Evolutionary conservation across 1,140 invertebrate genomes (phyloP).

Genomic region (Eciton burchellii): DNA sequence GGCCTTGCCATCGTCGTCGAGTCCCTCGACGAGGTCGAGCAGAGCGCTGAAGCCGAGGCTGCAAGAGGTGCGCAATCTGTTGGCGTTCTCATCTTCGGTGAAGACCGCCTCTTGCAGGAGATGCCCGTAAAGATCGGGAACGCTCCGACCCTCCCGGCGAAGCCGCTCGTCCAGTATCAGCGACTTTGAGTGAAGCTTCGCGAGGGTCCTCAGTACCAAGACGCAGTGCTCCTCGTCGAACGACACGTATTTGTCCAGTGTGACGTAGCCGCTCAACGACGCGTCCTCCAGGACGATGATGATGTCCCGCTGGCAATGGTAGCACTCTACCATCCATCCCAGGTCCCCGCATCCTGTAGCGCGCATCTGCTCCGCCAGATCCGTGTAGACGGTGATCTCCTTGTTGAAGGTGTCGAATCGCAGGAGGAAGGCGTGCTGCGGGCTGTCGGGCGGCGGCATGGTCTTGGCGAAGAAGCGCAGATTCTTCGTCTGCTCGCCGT

Average conservation of each 20-base stretch:
- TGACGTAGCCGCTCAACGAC: conserved; percentile 81
- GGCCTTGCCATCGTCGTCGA: conserved; percentile 15
- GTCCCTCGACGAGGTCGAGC: conserved; percentile 45
- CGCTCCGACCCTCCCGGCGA: conserved; percentile 71
- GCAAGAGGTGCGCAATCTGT: background rate
- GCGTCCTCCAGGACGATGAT: conserved; percentile 86
- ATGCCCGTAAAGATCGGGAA: conserved; percentile 82
- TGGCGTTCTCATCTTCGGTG: background rate
- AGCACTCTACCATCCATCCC: conserved; percentile 82
- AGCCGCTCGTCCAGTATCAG: conserved; percentile 85
- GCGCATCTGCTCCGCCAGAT: conserved; percentile 81
- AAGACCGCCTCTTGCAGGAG: conserved; percentile 80
- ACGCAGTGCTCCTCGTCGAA: conserved; percentile 85
- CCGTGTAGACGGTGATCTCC: conserved; percentile 84
- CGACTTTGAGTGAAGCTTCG: conserved; percentile 86
- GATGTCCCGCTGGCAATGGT: conserved; percentile 81
- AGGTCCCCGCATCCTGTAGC: conserved; percentile 69
- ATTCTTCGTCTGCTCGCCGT: conserved; percentile 50
- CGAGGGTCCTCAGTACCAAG: conserved; percentile 84
- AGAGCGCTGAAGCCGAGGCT: conserved; percentile 16
- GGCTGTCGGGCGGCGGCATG: conserved; percentile 78
- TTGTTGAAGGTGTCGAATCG: conserved; percentile 85
- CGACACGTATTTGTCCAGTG: conserved; percentile 83
- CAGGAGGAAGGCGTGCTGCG: conserved; percentile 81
- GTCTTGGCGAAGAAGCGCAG: conserved; percentile 85